Conservation (phyloP, 1,140 invertebrate species). For the Psix sp. region DNA sequence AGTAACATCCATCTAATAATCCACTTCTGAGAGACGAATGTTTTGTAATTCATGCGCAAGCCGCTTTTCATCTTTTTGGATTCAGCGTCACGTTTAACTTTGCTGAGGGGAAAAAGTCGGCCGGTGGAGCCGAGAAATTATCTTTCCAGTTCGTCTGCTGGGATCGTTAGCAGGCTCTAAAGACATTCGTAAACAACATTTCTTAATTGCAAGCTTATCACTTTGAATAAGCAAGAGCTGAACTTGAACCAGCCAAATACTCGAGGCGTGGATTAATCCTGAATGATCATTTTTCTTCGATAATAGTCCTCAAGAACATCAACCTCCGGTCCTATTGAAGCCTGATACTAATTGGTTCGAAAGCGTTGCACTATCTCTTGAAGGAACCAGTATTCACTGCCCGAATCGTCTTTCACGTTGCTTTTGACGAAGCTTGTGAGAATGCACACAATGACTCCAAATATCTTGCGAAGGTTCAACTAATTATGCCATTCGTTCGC, state of each 20-base stretch:
- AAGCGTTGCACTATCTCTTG: constrained; percentile 4
- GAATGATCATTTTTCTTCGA: constrained; percentile 18
- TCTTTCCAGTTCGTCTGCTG: too few relatives aligned
- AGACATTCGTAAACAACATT: background rate
- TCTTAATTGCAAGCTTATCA: constrained; percentile 19
- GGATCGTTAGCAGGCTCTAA: too few relatives aligned
- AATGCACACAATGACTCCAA: too few relatives aligned
- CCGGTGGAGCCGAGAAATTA: too few relatives aligned
- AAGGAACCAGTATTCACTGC: too few relatives aligned
- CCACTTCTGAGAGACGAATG: background rate
- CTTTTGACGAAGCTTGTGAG: too few relatives aligned
- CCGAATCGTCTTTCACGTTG: too few relatives aligned
- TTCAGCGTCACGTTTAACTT: too few relatives aligned
- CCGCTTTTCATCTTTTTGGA: background rate
- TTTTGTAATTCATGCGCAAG: background rate
- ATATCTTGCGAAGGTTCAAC: too few relatives aligned
- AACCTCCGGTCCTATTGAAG: constrained; percentile 8
- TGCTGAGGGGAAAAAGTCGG: too few relatives aligned
- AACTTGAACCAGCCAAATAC: constrained; percentile 2
- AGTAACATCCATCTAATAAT: constrained; percentile 16
- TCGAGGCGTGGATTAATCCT: constrained; percentile 11
- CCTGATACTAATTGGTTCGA: background rate
- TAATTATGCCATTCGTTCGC: too few relatives aligned
- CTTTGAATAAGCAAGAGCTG: background rate
- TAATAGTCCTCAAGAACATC: constrained; percentile 15